Percentiles rank a stretch among this genome's conserved stretches.
These are phyloP conservation scores for Oreamnos americanus DNA, from an alignment of 2,113 vertebrate species.

Conservation along the genomic window DNA sequence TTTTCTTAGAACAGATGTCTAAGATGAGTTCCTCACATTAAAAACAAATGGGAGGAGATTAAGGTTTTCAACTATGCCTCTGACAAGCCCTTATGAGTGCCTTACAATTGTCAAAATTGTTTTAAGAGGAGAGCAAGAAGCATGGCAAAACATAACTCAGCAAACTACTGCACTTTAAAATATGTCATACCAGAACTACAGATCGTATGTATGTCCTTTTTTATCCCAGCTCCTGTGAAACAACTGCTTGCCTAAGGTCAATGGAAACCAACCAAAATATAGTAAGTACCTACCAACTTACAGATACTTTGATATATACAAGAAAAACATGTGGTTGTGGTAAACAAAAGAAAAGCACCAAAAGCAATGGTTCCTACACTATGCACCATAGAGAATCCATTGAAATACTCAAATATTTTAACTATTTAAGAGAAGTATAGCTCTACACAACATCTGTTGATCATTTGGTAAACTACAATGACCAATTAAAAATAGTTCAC, in stretches of 20 bases:
- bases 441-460: neutral
- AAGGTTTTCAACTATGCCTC: constrained; percentile 15
- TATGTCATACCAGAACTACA: constrained; percentile 35
- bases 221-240: neutral
- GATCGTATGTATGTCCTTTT: neutral
- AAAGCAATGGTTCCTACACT: neutral
- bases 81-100: constrained; percentile 8
- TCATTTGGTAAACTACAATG: neutral
- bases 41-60: constrained; percentile 58
- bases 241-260: constrained; percentile 36
- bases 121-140: constrained; percentile 50
- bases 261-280: constrained; percentile 28
- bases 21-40: constrained; percentile 45
- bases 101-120: constrained; percentile 35
- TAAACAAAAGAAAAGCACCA: neutral
- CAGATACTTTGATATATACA: neutral
- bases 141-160: constrained; percentile 40
- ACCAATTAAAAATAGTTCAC: neutral
- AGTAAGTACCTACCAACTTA: neutral
- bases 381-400: neutral
- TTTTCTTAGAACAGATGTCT: constrained; percentile 64
- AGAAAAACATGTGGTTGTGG: neutral
- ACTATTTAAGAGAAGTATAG: constrained; percentile 17
- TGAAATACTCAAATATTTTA: neutral
- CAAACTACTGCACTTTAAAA: constrained; percentile 20